Conservation (phyloP, 2,797 vertebrate species). For the Telmatherina bonti region DNA sequence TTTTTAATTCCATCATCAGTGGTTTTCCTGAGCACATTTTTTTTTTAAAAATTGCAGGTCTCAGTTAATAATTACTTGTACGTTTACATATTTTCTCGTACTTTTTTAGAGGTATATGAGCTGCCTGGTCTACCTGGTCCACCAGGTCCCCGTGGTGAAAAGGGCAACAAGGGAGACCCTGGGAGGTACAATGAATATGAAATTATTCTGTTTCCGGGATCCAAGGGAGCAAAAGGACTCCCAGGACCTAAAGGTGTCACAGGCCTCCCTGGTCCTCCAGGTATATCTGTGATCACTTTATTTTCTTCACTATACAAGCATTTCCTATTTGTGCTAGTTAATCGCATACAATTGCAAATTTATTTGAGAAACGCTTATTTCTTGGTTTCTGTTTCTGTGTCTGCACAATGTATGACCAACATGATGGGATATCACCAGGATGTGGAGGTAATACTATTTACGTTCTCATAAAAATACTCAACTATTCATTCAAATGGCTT, state of each 20-base stretch:
- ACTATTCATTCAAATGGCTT: neutral
- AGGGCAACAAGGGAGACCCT: constrained; percentile 75
- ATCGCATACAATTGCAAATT: neutral
- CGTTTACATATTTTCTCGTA: neutral
- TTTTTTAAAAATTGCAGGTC: neutral
- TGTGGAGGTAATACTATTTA: constrained; percentile 59
- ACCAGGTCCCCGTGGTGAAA: constrained; percentile 45
- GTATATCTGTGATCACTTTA: constrained; percentile 33
- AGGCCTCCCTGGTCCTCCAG: constrained; percentile 66
- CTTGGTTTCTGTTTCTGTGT: constrained; percentile 34
- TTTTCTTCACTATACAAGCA: neutral
- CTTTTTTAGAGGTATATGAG: constrained; percentile 16
- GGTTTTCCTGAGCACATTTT: neutral
- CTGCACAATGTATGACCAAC: constrained; percentile 6
- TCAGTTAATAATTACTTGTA: neutral
- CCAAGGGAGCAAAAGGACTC: constrained; percentile 64
- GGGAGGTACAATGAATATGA: constrained; percentile 18
- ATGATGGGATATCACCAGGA: constrained; percentile 38
- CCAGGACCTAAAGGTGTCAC: constrained; percentile 58
- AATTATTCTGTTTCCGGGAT: constrained; percentile 9
- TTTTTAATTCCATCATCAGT: neutral
- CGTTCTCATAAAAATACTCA: neutral
- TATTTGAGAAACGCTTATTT: constrained; percentile 5
- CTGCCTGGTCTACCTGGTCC: constrained; percentile 44
- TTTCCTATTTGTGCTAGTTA: neutral